Evolutionary conservation across 2,113 vertebrate species (phyloP), one percentile per base, ranked within the genome.

Genomic region (Gorsachius goisagi): DNA sequence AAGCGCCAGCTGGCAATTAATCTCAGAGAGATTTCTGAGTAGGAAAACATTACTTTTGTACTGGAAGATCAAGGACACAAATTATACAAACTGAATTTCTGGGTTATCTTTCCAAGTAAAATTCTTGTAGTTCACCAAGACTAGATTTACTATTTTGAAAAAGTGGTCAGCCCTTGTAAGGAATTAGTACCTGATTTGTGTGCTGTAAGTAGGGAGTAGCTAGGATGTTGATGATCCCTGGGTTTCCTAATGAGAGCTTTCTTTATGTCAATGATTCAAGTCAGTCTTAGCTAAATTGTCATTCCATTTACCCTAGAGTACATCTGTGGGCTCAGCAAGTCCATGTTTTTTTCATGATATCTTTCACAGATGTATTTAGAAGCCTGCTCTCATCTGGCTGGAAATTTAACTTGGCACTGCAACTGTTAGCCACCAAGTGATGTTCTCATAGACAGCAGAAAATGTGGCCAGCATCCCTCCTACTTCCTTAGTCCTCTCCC

Each of bases 311-410:
- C 52, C 12, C 45, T 45, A 16, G 27, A 94, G 66, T 89, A 93
- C 30, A 66, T 79, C 62, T 83, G 78, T 89, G 82, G 50, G 63
- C 49, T 85, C 85, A 88, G 55, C 8, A 62, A 93, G n/a, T 41
- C 74, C 81, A 83, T 94, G 87, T 35, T 93, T 97, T 93, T 90
- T 95, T 95, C 81, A 93, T 93, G 9, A 74, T 32, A 64, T 64
- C 32, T 89, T 97, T 91, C 81, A 95, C 78, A 94, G 41, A 27
- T 64, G 32, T 81, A 75, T 96, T 97, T 89, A 94, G 50, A 56
- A 95, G 52, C 60, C 20, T 78, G 22, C 30, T 91, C 9, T 94
- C 85, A 88, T 89, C 85, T 91, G 85, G 81, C 62, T 96, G 85
- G 41, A 94, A 93, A 73, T 79, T 60, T 85, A 85, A 50, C 17